Conservation (phyloP, 2,113 vertebrate species). For the Colinus virginianus region DNA sequence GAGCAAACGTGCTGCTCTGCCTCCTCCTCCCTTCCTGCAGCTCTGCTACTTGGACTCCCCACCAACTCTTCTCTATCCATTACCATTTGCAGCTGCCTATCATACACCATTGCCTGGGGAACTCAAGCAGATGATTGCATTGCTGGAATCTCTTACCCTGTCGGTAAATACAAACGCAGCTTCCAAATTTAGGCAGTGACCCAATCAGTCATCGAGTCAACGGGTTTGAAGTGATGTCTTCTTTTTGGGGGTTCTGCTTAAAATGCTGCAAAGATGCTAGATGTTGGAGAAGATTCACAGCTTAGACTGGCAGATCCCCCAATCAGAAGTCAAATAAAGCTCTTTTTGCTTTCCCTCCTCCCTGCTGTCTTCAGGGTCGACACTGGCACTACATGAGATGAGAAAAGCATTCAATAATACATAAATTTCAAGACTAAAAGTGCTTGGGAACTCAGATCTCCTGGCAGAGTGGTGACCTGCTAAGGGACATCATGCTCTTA, state of each 20-base stretch:
- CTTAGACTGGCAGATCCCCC: not conserved
- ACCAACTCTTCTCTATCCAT: not conserved
- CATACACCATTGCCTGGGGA: conserved; percentile 42
- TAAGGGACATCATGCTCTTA: not conserved
- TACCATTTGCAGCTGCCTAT: not conserved
- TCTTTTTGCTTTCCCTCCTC: not conserved
- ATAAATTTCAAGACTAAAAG: not conserved
- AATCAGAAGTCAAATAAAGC: not conserved
- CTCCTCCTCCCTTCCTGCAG: not conserved
- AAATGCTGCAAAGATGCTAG: not conserved
- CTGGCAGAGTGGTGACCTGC: not conserved
- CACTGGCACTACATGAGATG: not conserved
- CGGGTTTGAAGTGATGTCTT: conserved; percentile 15
- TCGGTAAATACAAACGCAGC: conserved; percentile 20
- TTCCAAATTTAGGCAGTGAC: conserved; percentile 37
- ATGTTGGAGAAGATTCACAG: not conserved
- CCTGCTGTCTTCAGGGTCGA: not conserved
- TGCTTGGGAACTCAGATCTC: not conserved
- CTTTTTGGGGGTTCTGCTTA: not conserved
- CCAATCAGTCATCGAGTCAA: conserved; percentile 22
- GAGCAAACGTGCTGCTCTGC: not conserved
- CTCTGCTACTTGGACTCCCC: not conserved
- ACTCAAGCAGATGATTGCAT: conserved; percentile 61
- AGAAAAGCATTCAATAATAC: not conserved
- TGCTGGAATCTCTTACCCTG: conserved; percentile 28